Evolutionary conservation across 2,797 vertebrate species (phyloP).

Genomic region (Galago senegalensis): DNA sequence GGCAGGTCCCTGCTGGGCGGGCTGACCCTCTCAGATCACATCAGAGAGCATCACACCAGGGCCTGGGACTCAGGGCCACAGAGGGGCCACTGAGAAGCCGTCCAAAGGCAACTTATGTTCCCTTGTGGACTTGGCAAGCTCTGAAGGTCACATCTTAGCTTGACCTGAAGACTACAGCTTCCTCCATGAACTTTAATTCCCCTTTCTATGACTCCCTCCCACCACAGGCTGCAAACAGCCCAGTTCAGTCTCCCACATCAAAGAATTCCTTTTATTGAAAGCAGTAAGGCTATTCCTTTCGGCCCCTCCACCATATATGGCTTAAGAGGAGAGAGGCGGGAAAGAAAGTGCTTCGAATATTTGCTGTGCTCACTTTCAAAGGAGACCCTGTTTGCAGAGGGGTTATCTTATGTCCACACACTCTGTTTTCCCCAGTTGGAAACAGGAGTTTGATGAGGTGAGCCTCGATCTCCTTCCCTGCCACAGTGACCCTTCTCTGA

Average conservation of each 20-base stretch:
- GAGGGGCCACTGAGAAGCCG: constrained; percentile 76
- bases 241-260: constrained; percentile 81
- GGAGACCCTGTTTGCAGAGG: constrained; percentile 82
- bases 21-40: constrained; percentile 22
- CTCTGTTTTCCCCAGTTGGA: constrained; percentile 85
- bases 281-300: constrained; percentile 71
- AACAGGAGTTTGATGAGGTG: constrained; percentile 64
- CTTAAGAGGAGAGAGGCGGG: constrained; percentile 63
- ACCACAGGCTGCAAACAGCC: constrained; percentile 67
- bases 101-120: constrained; percentile 84
- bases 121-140: constrained; percentile 84
- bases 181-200: constrained; percentile 81
- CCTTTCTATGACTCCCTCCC: constrained; percentile 66
- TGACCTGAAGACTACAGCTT: constrained; percentile 80
- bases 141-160: constrained; percentile 81
- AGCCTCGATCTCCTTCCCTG: constrained; percentile 77
- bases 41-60: constrained; percentile 66
- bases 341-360: constrained; percentile 72
- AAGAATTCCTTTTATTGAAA: constrained; percentile 86
- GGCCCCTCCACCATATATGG: constrained; percentile 56
- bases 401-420: constrained; percentile 87
- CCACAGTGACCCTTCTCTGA: constrained; percentile 76
- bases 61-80: constrained; percentile 66
- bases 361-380: constrained; percentile 86
- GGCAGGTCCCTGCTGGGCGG: neutral